phyloP scores from a whole-genome alignment of 92 coral and sea anemone species.

The Paramuricea clavata region DNA sequence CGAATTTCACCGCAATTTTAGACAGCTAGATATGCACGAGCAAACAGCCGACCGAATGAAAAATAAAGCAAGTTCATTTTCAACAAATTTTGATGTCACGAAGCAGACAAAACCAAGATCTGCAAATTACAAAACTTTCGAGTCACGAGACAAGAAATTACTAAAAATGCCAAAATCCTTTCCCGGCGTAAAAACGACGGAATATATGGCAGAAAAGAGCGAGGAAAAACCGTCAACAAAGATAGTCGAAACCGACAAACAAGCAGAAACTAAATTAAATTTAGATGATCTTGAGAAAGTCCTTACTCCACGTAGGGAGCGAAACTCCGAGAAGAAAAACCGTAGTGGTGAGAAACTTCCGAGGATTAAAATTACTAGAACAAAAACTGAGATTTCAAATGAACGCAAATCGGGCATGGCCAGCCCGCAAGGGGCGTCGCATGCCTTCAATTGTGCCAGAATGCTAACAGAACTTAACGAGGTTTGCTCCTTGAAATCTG shows the following conservation, averaged over 20 bases:
- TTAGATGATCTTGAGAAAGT: slow-evolving; percentile 23
- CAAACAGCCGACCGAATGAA: neutral
- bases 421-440: slow-evolving; percentile 4
- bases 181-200: neutral
- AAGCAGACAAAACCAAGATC: neutral
- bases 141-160: neutral
- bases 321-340: neutral
- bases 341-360: slow-evolving; percentile 27
- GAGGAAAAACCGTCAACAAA: neutral
- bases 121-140: neutral
- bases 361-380: neutral
- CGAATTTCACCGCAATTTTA: too few relatives aligned
- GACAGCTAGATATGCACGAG: neutral
- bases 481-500: slow-evolving; percentile 14
- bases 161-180: slow-evolving; percentile 18
- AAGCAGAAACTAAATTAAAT: neutral
- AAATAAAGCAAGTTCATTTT: neutral
- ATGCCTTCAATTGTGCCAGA: slow-evolving; percentile 15
- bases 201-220: neutral
- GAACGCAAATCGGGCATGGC: neutral
- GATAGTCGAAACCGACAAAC: neutral
- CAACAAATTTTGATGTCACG: neutral
- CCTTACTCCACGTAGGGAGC: neutral
- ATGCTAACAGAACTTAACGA: slow-evolving; percentile 36
- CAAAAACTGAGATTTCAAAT: neutral